Evolutionary conservation across 1,140 invertebrate genomes (phyloP).

Genomic region (Pseudomyrmex sp.): DNA sequence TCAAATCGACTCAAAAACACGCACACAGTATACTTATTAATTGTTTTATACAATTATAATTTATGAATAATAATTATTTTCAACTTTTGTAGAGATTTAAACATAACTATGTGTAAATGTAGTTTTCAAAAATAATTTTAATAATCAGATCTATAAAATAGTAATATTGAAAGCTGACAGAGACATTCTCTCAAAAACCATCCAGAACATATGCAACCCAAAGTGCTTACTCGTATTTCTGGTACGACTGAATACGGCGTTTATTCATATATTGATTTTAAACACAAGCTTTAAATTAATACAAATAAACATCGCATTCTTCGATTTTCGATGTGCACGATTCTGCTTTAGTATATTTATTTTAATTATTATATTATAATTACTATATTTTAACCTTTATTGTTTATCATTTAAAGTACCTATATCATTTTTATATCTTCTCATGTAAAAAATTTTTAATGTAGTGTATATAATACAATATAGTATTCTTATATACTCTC

Average conservation of each 20-base stretch:
- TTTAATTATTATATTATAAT: constrained; percentile 4
- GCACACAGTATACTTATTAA: too few relatives aligned
- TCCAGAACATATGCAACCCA: neutral
- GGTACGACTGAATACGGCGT: neutral
- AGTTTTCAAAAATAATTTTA: neutral
- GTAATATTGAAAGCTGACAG: neutral
- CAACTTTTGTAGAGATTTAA: too few relatives aligned
- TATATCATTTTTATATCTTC: too few relatives aligned
- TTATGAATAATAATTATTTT: too few relatives aligned
- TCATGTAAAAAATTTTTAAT: neutral
- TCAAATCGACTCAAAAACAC: too few relatives aligned
- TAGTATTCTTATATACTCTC: neutral
- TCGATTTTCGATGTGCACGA: neutral
- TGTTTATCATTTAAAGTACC: too few relatives aligned
- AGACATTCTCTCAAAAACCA: neutral
- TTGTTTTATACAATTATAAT: too few relatives aligned
- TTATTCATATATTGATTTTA: neutral
- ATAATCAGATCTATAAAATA: neutral
- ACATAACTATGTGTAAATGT: too few relatives aligned
- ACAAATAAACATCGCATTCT: neutral
- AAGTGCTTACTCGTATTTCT: neutral
- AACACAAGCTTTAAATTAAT: neutral
- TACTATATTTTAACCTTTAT: too few relatives aligned
- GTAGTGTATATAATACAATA: too few relatives aligned
- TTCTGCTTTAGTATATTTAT: neutral